Percentiles rank a stretch among this genome's conserved stretches.
Conservation (phyloP, 2,113 vertebrate species). For the Mesitornis unicolor region DNA sequence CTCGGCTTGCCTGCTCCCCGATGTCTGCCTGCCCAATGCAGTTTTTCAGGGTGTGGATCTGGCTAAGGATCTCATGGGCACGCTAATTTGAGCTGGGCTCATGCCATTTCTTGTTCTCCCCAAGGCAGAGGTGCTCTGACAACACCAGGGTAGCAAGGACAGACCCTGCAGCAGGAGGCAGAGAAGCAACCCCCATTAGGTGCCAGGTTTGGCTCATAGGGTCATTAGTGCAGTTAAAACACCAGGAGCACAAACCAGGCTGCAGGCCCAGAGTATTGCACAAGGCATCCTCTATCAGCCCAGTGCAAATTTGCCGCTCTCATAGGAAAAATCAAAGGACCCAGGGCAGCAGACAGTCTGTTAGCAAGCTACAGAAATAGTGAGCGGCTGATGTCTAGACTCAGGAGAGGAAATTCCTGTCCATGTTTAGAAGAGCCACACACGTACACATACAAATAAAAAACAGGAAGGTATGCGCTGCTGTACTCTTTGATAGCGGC, state of each 20-base stretch:
- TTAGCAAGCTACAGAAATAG: conserved; percentile 41
- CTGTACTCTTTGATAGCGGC: not conserved
- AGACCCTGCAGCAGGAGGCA: not conserved
- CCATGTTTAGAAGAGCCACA: not conserved
- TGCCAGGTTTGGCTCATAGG: not conserved
- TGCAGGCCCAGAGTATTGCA: not conserved
- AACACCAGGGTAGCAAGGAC: not conserved
- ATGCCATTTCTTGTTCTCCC: not conserved
- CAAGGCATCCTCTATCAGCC: conserved; percentile 1
- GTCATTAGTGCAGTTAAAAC: not conserved
- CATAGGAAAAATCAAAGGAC: conserved; percentile 26
- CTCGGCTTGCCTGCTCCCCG: not conserved
- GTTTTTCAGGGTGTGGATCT: not conserved
- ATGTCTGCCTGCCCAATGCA: not conserved
- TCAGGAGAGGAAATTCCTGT: conserved; percentile 55
- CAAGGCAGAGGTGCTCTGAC: not conserved
- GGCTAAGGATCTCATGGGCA: not conserved
- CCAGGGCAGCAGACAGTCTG: conserved; percentile 7
- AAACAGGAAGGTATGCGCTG: conserved; percentile 24
- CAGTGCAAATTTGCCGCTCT: not conserved
- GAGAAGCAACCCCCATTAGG: not conserved
- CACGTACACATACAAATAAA: conserved; percentile 42
- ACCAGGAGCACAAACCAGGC: not conserved
- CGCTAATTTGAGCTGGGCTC: not conserved
- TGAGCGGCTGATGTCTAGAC: conserved; percentile 30